These are phyloP conservation scores for Netelia fuscicornis DNA, from an alignment of 2,888 invertebrate genomes.

Conservation along the genomic window DNA sequence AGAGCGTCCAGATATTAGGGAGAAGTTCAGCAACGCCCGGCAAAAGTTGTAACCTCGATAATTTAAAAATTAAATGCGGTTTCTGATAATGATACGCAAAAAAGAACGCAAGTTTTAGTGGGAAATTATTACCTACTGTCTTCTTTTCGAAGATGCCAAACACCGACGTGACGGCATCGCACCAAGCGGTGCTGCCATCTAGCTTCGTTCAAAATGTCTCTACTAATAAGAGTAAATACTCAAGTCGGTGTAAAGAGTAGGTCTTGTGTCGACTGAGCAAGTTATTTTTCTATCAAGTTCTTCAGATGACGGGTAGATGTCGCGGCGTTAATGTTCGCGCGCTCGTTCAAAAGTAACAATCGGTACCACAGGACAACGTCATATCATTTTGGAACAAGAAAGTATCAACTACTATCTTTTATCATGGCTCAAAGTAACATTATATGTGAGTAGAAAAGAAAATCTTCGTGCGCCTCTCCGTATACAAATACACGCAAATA, in stretches of 20 bases:
- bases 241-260: not conserved
- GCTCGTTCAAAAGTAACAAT: not conserved
- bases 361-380: not conserved
- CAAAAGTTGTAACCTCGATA: too few relatives aligned
- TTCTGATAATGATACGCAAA: too few relatives aligned
- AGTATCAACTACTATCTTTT: not conserved
- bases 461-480: too few relatives aligned
- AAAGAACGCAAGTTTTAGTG: too few relatives aligned
- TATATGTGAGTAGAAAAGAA: too few relatives aligned
- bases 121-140: too few relatives aligned
- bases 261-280: not conserved
- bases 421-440: not conserved
- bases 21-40: too few relatives aligned
- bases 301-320: not conserved
- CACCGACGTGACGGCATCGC: not conserved
- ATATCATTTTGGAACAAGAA: not conserved
- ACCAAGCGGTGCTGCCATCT: not conserved
- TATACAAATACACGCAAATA: too few relatives aligned
- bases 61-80: too few relatives aligned
- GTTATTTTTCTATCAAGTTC: not conserved
- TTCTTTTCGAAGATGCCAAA: not conserved
- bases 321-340: not conserved
- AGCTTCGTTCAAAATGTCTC: not conserved
- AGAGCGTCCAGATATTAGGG: too few relatives aligned
- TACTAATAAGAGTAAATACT: not conserved